Percentiles rank a stretch among this genome's conserved stretches.
Evolutionary conservation across 2,113 vertebrate genomes (phyloP).

Genomic region (Pteronura brasiliensis): DNA sequence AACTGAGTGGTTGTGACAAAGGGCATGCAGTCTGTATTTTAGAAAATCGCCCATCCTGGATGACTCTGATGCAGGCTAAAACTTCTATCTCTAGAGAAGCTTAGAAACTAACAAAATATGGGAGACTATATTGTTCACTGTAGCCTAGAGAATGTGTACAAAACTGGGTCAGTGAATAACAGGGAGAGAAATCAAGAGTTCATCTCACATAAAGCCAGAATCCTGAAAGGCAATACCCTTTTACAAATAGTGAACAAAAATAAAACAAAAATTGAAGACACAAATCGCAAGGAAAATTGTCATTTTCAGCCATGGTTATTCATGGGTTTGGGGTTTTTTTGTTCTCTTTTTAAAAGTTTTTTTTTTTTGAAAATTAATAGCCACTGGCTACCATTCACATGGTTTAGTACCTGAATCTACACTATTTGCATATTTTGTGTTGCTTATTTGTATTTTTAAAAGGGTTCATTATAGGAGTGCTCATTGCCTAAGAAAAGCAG

Average conservation of each 20-base stretch:
- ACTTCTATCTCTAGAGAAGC: background rate
- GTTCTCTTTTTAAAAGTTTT: background rate
- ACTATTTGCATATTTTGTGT: background rate
- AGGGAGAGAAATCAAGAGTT: background rate
- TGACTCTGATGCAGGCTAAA: background rate
- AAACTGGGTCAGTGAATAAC: background rate
- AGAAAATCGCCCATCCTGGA: background rate
- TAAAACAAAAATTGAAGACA: background rate
- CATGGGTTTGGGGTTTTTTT: background rate
- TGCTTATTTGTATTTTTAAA: background rate
- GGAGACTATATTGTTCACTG: background rate
- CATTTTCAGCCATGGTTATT: background rate
- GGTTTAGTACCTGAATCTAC: background rate
- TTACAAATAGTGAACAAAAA: background rate
- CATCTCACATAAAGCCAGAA: background rate
- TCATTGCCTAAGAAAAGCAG: background rate
- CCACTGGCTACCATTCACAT: background rate
- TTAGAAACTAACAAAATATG: background rate
- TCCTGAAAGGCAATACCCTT: background rate
- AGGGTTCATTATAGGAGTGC: background rate
- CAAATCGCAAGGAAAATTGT: background rate
- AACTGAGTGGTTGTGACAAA: background rate
- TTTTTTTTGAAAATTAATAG: background rate
- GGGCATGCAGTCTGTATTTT: background rate
- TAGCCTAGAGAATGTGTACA: background rate